Conservation (phyloP, 2,888 invertebrate genomes). For the Pyralis farinalis region DNA sequence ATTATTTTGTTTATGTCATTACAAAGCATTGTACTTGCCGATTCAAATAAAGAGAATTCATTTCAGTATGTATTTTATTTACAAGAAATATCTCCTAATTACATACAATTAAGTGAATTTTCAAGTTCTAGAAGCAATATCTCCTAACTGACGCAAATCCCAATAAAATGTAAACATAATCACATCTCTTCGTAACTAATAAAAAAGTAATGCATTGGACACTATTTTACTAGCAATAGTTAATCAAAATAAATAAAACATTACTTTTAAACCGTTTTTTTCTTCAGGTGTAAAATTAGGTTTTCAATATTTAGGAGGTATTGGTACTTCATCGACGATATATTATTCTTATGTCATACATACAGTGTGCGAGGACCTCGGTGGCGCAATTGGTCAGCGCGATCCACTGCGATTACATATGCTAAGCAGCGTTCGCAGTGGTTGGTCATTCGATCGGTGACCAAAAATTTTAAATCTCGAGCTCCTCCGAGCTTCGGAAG, state of each 20-base stretch:
- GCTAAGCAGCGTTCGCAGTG: too few species aligned
- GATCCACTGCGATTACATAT: too few species aligned
- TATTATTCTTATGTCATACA: too few species aligned
- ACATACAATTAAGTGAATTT: too few species aligned
- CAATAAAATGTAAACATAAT: not conserved
- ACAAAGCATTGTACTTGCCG: not conserved
- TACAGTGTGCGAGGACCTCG: too few species aligned
- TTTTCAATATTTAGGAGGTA: not conserved
- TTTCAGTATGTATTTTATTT: not conserved
- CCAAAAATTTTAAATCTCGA: too few species aligned
- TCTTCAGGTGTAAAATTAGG: not conserved
- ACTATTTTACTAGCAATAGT: not conserved
- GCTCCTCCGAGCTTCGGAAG: too few species aligned
- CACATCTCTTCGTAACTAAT: not conserved
- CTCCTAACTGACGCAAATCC: not conserved
- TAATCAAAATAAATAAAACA: not conserved
- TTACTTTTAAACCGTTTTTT: not conserved
- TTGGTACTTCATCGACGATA: not conserved
- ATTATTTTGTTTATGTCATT: not conserved
- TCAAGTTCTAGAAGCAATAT: too few species aligned
- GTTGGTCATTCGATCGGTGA: too few species aligned
- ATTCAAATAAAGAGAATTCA: not conserved
- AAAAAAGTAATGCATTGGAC: not conserved
- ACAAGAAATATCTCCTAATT: not conserved
- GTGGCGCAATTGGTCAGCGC: too few species aligned